Evolutionary conservation across 2,797 vertebrate genomes (phyloP), one percentile per base, ranked within the genome.

Genomic region (Apodemus agrarius): DNA sequence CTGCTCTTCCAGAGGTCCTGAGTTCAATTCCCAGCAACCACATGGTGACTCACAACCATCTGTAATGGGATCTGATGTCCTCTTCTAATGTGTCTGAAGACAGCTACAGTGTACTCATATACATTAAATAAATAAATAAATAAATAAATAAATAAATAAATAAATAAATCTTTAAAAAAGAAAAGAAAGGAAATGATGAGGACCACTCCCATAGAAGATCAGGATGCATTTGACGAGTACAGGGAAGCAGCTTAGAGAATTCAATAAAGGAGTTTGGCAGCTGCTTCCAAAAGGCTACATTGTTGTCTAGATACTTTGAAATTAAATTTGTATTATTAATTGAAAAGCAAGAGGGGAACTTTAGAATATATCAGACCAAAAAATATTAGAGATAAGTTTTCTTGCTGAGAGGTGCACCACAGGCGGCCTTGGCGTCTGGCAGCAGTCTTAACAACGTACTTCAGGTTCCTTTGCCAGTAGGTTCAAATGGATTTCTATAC

Each of bases 251-350:
- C 82, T 89, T 69, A 46, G 93, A 74, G 40, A 97, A 89, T 87
- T 89, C 93, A 97, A 54, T 94, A 79, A 93, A 95, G 24, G 34
- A 76, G 37, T 91, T 95, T 91, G 63, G 65, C 76, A 95, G 79
- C 24, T 95, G 65, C 76, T 94, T 97, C 46, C 14, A 86, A 95
- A 91, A 97, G 8, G 12, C 21, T 92, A 75, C 46, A 63, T 16
- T 94, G 43, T 52, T 93, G 85, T 96, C 46, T n/a, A 95, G 93
- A 74, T 93, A 94, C 67, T 80, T 89, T 92, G 91, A 96, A 97
- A 97, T 97, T 93, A 96, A 94, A 65, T 96, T 97, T 97, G 49
- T 94, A 93, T 96, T 92, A 90, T 95, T 97, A 97, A 97, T 96
- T 96, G 85, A 95, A 97, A 97, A 61, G 40, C 52, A 84, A 94